Percentiles rank a stretch among this genome's conserved stretches.
Evolutionary conservation across 2,113 vertebrate species (phyloP).

Genomic region (Sander lucioperca): DNA sequence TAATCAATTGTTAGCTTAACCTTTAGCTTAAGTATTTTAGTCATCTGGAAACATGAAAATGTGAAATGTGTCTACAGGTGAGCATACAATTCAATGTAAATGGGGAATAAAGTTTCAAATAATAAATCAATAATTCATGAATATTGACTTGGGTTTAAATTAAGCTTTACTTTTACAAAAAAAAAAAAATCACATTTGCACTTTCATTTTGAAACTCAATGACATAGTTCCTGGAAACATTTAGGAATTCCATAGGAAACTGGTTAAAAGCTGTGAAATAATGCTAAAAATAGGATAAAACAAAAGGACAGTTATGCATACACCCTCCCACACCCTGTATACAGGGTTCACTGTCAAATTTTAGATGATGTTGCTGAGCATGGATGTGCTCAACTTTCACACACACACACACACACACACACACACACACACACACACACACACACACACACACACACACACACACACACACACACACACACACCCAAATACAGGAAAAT

Average conservation of each 20-base stretch:
- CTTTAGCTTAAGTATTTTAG: not conserved
- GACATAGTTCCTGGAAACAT: not conserved
- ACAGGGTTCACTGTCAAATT: not conserved
- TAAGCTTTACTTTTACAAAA: not conserved
- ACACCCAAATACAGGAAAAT: not conserved
- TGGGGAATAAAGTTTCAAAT: not conserved
- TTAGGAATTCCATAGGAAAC: not conserved
- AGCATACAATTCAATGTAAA: not conserved
- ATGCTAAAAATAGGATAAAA: not conserved
- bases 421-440: not conserved
- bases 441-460: not conserved
- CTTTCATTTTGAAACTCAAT: not conserved
- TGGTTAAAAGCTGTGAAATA: not conserved
- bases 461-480: not conserved
- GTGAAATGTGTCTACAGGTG: not conserved
- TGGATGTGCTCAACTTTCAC: not conserved
- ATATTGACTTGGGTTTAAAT: not conserved
- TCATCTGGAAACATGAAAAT: not conserved
- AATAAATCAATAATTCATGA: not conserved
- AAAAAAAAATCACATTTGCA: not conserved
- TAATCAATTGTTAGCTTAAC: not conserved
- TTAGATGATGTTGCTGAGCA: not conserved
- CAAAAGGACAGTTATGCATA: not conserved
- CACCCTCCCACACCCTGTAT: not conserved
- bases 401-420: not conserved